Evolutionary conservation across 2,888 invertebrate genomes (phyloP), one percentile per base, ranked within the genome.

Genomic region (Nephrotoma guestfalica): DNA sequence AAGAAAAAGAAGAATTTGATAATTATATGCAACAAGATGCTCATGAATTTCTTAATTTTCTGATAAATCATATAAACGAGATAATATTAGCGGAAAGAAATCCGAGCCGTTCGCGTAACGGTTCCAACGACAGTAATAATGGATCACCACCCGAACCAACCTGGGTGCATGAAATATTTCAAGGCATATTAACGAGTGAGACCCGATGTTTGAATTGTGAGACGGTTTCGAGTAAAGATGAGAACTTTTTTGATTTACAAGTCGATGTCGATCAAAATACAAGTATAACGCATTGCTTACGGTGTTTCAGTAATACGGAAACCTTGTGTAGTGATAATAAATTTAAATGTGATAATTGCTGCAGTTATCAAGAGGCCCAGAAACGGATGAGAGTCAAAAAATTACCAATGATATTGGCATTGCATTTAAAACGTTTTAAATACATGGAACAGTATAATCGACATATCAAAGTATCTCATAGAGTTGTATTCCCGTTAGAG

Each of bases 21-120:
- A 99, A 99, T 92, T 99, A 99, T 90, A 98, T 99, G 97, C 99
- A 99, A 92, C 99, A 99, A 93, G 99, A 99, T 95, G 99, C 99
- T 86, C 99, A 99, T 91, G 99, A 99, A 91, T 99, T 99, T 93
- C 94, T 99, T 88, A 99, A 99, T 92, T 99, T 99, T 92, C 94
- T 99, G 88, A 97, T 99, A 88, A 99, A 99, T 92, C 98, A 98
- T 90, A 98, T 99, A 90, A 98, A 98, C 92, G 99, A 99, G 93
- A 97, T 98, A 89, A 97, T 99, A 90, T 93, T 98, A 93, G 98
- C 98, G 95, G 93, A 92, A 87, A 89, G 92, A 13, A 91, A 91
- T 88, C 88, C 87, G 45, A 13, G 2, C 4, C 43, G 85, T 6
- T 43, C 42, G 7, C 42, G 85, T 9, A 42, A 43, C 7, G 43